Conservation (phyloP, 2,797 vertebrate genomes). For the Danio jaintianensis region DNA sequence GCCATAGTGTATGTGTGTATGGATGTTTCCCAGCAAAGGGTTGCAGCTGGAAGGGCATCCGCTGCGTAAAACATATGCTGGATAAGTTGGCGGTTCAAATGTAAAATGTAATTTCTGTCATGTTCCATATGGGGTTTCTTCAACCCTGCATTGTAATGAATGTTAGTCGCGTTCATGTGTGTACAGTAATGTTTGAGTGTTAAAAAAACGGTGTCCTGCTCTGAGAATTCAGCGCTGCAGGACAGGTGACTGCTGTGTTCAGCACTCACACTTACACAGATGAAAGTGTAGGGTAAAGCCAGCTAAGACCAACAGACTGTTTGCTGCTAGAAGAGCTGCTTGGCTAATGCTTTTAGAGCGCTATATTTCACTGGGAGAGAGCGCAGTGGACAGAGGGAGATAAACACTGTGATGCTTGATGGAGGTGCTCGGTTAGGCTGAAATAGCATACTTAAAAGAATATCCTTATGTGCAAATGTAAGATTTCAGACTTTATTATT, state of each 20-base stretch:
- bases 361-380: constrained; percentile 52
- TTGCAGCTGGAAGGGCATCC: too few relatives aligned
- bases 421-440: not conserved
- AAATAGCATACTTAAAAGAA: not conserved
- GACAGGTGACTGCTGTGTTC: constrained; percentile 53
- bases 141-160: not conserved
- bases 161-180: not conserved
- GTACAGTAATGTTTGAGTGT: not conserved
- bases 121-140: not conserved
- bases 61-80: too few relatives aligned
- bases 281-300: constrained; percentile 42
- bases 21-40: too few relatives aligned
- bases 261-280: constrained; percentile 47
- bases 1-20: too few relatives aligned
- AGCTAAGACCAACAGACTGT: constrained; percentile 36
- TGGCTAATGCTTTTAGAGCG: constrained; percentile 54
- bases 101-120: not conserved
- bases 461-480: too few relatives aligned
- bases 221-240: constrained; percentile 44
- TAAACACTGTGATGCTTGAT: constrained; percentile 11
- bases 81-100: too few relatives aligned
- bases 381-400: constrained; percentile 17
- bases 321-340: constrained; percentile 46
- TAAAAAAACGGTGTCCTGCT: constrained; percentile 8
- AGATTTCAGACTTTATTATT: too few relatives aligned